Evolutionary conservation across 2,888 invertebrate genomes (phyloP).

Genomic region (Hedychridium roseum): DNA sequence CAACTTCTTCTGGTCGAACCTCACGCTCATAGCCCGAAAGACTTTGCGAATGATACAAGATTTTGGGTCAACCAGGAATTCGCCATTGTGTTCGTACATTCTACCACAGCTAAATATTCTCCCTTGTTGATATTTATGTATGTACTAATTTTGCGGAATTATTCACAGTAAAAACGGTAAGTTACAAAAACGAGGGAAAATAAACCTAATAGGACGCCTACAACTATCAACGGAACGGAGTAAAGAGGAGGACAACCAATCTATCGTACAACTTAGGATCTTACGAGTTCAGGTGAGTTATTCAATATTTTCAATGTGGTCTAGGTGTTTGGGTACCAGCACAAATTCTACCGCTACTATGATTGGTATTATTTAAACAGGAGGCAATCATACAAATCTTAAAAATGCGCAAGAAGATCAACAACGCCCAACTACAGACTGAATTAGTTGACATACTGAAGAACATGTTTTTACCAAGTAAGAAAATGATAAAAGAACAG

Average conservation of each 20-base stretch:
- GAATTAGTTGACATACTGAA: conserved; percentile 98
- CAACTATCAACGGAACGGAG: conserved; percentile 95
- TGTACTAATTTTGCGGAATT: conserved; percentile 3
- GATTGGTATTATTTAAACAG: conserved; percentile 63
- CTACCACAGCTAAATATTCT: not conserved
- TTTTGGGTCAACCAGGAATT: conserved; percentile 99
- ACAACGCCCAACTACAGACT: conserved; percentile 94
- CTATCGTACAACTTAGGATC: conserved; percentile 95
- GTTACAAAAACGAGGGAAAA: conserved; percentile 91
- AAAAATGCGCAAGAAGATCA: conserved; percentile 96
- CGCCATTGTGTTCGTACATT: conserved; percentile 72
- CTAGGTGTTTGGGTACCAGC: no score
- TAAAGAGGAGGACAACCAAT: conserved; percentile 97
- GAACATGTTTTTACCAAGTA: conserved; percentile 99
- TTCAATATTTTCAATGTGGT: no score
- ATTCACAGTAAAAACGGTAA: conserved; percentile 87
- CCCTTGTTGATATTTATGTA: not conserved
- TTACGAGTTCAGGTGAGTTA: conserved; percentile 75
- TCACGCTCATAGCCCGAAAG: conserved; percentile 85
- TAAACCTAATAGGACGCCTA: conserved; percentile 94
- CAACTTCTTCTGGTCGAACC: conserved; percentile 88
- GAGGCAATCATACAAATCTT: conserved; percentile 99
- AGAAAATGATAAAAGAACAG: conserved; percentile 99
- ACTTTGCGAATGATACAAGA: conserved; percentile 89
- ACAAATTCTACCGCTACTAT: no score